Percentiles rank a stretch among this genome's conserved stretches.
phyloP scores from a whole-genome alignment of 2,797 vertebrate genomes.

The Myripristis murdjan region DNA sequence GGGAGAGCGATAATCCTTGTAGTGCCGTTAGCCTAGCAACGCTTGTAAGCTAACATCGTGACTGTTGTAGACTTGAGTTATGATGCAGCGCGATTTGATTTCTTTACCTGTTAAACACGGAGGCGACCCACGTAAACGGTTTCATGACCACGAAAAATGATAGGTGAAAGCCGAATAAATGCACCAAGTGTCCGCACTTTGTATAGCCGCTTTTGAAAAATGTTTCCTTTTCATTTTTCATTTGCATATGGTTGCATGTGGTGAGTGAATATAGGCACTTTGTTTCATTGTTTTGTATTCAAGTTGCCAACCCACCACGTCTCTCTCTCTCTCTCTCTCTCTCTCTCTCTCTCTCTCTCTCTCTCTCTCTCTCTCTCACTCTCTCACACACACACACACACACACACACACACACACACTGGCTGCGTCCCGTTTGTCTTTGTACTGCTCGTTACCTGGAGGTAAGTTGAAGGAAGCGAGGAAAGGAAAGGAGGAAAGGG shows the following conservation, averaged over 20 bases:
- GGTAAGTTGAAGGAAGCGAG: too few relatives aligned
- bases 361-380: too few relatives aligned
- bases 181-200: accelerated
- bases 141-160: not conserved
- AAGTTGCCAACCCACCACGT: slow-evolving; percentile 7
- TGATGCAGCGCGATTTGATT: not conserved
- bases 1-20: slow-evolving; percentile 2
- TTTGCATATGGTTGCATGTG: too few relatives aligned
- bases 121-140: accelerated
- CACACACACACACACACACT: too few relatives aligned
- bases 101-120: not conserved
- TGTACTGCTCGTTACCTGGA: too few relatives aligned
- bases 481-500: too few relatives aligned
- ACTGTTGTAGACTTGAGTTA: slow-evolving; percentile 30
- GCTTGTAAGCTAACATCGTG: slow-evolving; percentile 59
- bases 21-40: slow-evolving; percentile 70
- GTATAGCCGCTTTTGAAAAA: too few relatives aligned
- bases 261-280: slow-evolving; percentile 12
- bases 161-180: not conserved
- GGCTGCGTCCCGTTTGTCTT: too few relatives aligned
- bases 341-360: too few relatives aligned
- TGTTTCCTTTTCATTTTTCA: too few relatives aligned
- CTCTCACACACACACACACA: too few relatives aligned
- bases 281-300: slow-evolving; percentile 35
- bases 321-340: too few relatives aligned